phyloP scores from a whole-genome alignment of 2,113 vertebrate species.

The Hoplias malabaricus region DNA sequence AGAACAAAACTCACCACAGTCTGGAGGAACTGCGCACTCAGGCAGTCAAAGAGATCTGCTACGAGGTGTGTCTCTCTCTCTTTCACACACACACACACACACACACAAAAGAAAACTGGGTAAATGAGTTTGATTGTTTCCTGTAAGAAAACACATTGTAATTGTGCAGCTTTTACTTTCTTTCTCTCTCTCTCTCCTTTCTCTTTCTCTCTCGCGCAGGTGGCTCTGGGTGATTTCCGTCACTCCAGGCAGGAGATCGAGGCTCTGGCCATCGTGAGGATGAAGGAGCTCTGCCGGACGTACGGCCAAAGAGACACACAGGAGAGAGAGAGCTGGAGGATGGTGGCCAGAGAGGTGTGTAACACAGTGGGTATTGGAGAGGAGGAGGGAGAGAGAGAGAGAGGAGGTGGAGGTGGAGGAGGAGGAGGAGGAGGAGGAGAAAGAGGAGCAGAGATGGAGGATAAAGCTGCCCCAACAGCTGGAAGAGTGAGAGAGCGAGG shows the following conservation, averaged over 20 bases:
- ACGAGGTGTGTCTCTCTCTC: constrained; percentile 70
- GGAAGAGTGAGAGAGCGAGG: constrained; percentile 29
- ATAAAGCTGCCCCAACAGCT: constrained; percentile 19
- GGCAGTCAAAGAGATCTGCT: constrained; percentile 90
- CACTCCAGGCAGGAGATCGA: constrained; percentile 87
- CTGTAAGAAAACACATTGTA: too few relatives aligned
- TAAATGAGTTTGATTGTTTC: too few relatives aligned
- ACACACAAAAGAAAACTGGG: too few relatives aligned
- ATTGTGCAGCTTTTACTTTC: neutral
- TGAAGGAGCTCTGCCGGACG: constrained; percentile 87
- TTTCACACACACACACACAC: too few relatives aligned
- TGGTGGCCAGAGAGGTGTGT: constrained; percentile 84
- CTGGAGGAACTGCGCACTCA: constrained; percentile 85
- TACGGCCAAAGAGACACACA: constrained; percentile 78
- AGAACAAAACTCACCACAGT: constrained; percentile 77
- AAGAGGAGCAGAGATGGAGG: constrained; percentile 31
- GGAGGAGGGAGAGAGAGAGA: constrained; percentile 47
- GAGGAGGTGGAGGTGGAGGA: constrained; percentile 8
- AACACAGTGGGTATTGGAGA: constrained; percentile 86
- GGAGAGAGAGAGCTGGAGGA: constrained; percentile 81
- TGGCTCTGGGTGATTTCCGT: constrained; percentile 87
- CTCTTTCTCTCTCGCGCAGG: constrained; percentile 42
- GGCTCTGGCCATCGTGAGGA: constrained; percentile 85
- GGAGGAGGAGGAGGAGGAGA: constrained; percentile 51
- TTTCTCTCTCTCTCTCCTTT: neutral